Evolutionary conservation across 2,797 vertebrate species (phyloP), one percentile per base, ranked within the genome.

Genomic region (Melanotaenia maccullochi): DNA sequence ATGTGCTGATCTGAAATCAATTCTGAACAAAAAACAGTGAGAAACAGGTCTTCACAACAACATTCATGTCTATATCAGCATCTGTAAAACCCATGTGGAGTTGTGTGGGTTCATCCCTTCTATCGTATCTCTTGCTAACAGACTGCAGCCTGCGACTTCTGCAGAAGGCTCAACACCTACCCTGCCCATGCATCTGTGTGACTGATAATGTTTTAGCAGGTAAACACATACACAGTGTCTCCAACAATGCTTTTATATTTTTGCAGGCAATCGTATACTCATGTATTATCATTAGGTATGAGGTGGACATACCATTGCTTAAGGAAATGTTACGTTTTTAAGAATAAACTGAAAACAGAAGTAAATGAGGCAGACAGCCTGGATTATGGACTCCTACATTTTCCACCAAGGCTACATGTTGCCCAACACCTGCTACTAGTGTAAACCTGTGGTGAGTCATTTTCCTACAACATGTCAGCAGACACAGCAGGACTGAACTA

Each of bases 31-130:
- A 55, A 18, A 24, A 2, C 30, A 33, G 11, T 5, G 2, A 47
- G 4, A 56, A 51, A 71, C 16, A n/a, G 38, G 32, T 58, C 30
- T 44, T 8, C 20, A 6, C 60, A 35, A 33, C 60, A 38, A 47
- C 20, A 3, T 55, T n/a, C 60, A 11, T n/a, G 54, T 81, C 25
- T 9, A 22, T 47, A 75, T 47, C 32, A 33, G 22, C 51, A 24
- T 6, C 14, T 0, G 55, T 2, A 16, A 6, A 87, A 87, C 85
- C 73, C 30, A 84, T 88, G 81, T 61, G 75, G 38, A 44, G 22
- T n/a, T 30, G 42, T 38, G 28, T 44, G 11, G 5, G 60, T 63
- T 69, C 22, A 42, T n/a, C 56, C 9, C 22, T 1, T 7, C 9
- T 5, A 35, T 32, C 47, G 40, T 75, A 77, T 79, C 71, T 81